phyloP scores from a whole-genome alignment of 1,140 invertebrate genomes.

The Drosophila navojoa region DNA sequence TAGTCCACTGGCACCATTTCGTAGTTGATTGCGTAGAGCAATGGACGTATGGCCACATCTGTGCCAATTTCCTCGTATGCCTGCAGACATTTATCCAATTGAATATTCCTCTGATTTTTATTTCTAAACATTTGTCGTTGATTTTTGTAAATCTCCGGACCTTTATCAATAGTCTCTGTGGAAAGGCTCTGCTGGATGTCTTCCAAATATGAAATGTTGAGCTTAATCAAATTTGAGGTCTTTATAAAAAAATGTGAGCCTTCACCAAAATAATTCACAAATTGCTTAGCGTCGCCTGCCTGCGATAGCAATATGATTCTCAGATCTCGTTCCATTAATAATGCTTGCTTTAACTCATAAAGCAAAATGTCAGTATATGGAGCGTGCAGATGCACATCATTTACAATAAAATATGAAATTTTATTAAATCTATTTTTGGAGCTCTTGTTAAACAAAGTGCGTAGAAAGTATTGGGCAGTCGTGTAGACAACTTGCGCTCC shows the following conservation, averaged over 20 bases:
- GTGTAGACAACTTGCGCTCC: constrained; percentile 63
- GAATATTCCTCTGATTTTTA: constrained; percentile 40
- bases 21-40: constrained; percentile 87
- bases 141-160: constrained; percentile 51
- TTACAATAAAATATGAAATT: constrained; percentile 94
- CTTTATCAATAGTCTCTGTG: constrained; percentile 30
- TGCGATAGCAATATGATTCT: constrained; percentile 93
- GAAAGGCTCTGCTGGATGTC: constrained; percentile 49
- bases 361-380: constrained; percentile 96
- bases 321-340: constrained; percentile 89
- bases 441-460: constrained; percentile 50
- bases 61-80: constrained; percentile 62
- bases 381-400: constrained; percentile 97
- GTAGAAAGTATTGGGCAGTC: constrained; percentile 61
- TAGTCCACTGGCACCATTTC: constrained; percentile 88
- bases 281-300: constrained; percentile 15
- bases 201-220: constrained; percentile 45
- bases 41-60: constrained; percentile 86
- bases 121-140: constrained; percentile 86
- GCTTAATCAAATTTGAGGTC: neutral
- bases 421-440: constrained; percentile 83
- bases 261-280: constrained; percentile 60
- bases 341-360: constrained; percentile 90
- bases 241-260: constrained; percentile 35
- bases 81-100: constrained; percentile 63